These are phyloP conservation scores for Sceloporus undulatus DNA, from an alignment of 2,113 vertebrate genomes.

Conservation along the genomic window DNA sequence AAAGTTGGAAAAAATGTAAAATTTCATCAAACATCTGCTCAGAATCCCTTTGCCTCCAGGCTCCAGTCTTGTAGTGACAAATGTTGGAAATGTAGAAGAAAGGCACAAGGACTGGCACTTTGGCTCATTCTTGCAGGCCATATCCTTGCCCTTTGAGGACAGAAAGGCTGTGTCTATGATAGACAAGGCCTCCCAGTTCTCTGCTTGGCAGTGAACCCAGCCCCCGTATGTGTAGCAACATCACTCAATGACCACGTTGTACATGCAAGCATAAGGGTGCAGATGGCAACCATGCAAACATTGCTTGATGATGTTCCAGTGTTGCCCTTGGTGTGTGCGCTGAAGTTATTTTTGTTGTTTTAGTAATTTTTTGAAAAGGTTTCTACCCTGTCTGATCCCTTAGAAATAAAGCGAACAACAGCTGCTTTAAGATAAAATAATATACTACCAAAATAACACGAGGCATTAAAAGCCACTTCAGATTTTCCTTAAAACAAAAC, in stretches of 20 bases:
- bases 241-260: constrained; percentile 16
- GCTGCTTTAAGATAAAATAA: not conserved
- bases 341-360: not conserved
- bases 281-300: constrained; percentile 18
- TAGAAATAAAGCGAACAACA: constrained; percentile 4
- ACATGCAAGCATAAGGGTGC: constrained; percentile 5
- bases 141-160: constrained; percentile 17
- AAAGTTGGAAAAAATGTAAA: not conserved
- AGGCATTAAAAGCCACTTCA: not conserved
- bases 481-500: not conserved
- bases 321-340: not conserved
- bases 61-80: not conserved
- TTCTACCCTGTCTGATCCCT: not conserved
- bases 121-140: constrained; percentile 3
- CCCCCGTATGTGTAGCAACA: not conserved
- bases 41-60: not conserved
- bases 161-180: constrained; percentile 16
- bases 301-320: constrained; percentile 17
- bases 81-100: not conserved
- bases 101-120: not conserved
- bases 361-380: not conserved
- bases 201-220: not conserved
- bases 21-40: not conserved
- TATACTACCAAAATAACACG: not conserved
- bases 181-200: constrained; percentile 32